A percentile compares a stretch with the other conserved stretches of the same genome.
Evolutionary conservation across 2,888 invertebrate genomes (phyloP).

Genomic region (Eilema griseolum): DNA sequence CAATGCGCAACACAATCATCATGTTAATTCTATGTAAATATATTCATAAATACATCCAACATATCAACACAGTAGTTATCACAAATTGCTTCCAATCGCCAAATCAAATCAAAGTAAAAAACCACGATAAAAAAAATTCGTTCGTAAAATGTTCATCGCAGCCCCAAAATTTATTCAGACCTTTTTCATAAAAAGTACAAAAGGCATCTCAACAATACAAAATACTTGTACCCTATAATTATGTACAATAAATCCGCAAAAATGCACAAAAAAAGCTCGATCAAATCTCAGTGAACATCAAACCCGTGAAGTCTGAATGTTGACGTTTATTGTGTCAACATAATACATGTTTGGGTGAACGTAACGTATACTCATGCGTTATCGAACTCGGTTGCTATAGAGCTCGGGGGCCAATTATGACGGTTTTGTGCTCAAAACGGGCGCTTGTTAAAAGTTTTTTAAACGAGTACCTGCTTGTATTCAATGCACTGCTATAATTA

Average conservation of each 20-base stretch:
- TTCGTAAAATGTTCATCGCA: constrained; percentile 14
- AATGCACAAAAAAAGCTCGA: constrained; percentile 18
- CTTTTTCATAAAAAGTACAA: constrained; percentile 55
- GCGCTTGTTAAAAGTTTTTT: constrained; percentile 54
- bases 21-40: constrained; percentile 46
- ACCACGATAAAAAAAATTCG: constrained; percentile 8
- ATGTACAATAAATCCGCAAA: constrained; percentile 73
- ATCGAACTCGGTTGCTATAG: constrained; percentile 25
- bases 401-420: constrained; percentile 61
- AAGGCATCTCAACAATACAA: constrained; percentile 33
- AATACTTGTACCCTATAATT: constrained; percentile 67
- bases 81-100: constrained; percentile 36
- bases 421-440: constrained; percentile 53
- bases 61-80: constrained; percentile 50
- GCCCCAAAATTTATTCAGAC: constrained; percentile 32
- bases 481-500: constrained; percentile 22
- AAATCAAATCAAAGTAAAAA: constrained; percentile 15
- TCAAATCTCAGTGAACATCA: constrained; percentile 46
- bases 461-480: constrained; percentile 36
- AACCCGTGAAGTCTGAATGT: constrained; percentile 36
- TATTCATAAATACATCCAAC: constrained; percentile 39
- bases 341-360: constrained; percentile 35
- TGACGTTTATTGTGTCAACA: constrained; percentile 41
- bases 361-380: constrained; percentile 41
- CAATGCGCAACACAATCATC: constrained; percentile 31